A percentile compares a stretch with the other conserved stretches of the same genome.
These are phyloP conservation scores for Sebastes taczanowskii DNA, from an alignment of 2,797 vertebrate species.

Conservation along the genomic window DNA sequence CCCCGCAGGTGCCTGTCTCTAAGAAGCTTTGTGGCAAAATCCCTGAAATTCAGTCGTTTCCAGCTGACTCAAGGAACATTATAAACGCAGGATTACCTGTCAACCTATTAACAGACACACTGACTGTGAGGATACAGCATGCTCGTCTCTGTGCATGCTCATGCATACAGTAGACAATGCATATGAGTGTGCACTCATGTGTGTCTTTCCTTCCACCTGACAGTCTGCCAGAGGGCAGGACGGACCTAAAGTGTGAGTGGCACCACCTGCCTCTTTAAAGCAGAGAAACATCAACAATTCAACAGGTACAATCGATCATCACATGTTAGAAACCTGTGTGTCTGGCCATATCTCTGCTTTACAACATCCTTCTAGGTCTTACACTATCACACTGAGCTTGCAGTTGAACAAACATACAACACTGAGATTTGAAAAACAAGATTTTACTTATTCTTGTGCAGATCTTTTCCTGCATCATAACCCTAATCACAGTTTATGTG, in stretches of 20 bases:
- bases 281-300: conserved; percentile 48
- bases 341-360: conserved; percentile 19
- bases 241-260: not conserved
- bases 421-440: not conserved
- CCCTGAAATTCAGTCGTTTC: conserved; percentile 34
- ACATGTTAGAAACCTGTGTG: conserved; percentile 3
- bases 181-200: not conserved
- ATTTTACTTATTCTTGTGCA: conserved; percentile 1
- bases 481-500: not conserved
- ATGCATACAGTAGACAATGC: not conserved
- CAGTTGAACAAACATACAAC: not conserved
- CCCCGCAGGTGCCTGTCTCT: not conserved
- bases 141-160: not conserved
- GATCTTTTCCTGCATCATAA: not conserved
- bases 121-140: not conserved
- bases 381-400: not conserved
- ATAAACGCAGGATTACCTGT: conserved; percentile 27
- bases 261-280: conserved; percentile 15
- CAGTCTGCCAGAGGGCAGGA: not conserved
- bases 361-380: not conserved
- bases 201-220: not conserved
- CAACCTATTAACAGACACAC: conserved; percentile 24
- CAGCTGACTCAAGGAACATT: conserved; percentile 26
- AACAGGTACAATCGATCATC: conserved; percentile 20
- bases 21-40: not conserved